A percentile compares a stretch with the other conserved stretches of the same genome.
These are phyloP conservation scores for Choreutis nemorana DNA, from an alignment of 2,888 invertebrate species.

Conservation along the genomic window DNA sequence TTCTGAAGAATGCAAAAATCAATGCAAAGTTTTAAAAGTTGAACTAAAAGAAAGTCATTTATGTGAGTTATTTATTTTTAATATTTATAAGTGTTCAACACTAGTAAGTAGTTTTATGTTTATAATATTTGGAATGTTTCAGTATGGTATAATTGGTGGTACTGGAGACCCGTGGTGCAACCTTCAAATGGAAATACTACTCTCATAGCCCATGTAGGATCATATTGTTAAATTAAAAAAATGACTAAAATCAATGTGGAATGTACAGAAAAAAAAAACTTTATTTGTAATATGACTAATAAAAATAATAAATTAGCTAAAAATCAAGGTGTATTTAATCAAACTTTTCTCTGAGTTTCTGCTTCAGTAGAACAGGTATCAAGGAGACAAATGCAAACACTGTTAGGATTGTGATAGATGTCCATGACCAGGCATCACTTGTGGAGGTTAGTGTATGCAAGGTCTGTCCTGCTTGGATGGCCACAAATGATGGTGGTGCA, in stretches of 20 bases:
- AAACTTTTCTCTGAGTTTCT: slow-evolving; percentile 79
- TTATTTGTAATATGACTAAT: neutral
- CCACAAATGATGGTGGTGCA: slow-evolving; percentile 96
- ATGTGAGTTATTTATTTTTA: slow-evolving; percentile 66
- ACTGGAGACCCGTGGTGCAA: slow-evolving; percentile 76
- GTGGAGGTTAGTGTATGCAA: slow-evolving; percentile 91
- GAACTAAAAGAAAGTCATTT: slow-evolving; percentile 76
- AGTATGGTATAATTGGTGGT: slow-evolving; percentile 90
- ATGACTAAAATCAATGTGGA: slow-evolving; percentile 19
- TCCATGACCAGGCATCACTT: slow-evolving; percentile 87
- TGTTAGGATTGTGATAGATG: slow-evolving; percentile 79
- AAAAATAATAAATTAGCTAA: slow-evolving; percentile 29
- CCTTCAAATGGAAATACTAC: slow-evolving; percentile 65
- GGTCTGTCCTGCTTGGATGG: slow-evolving; percentile 97
- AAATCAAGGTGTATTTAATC: slow-evolving; percentile 40
- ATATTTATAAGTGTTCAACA: too few relatives aligned
- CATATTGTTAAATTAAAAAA: slow-evolving; percentile 67
- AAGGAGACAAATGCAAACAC: slow-evolving; percentile 85
- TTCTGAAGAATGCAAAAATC: slow-evolving; percentile 76
- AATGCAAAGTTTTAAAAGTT: slow-evolving; percentile 76
- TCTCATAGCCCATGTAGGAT: slow-evolving; percentile 74
- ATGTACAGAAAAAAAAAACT: slow-evolving; percentile 26
- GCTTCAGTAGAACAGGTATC: slow-evolving; percentile 87
- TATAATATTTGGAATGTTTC: too few relatives aligned
- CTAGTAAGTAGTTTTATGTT: too few relatives aligned